phyloP scores from a whole-genome alignment of 2,113 vertebrate genomes.

The Campylorhamphus procurvoides region DNA sequence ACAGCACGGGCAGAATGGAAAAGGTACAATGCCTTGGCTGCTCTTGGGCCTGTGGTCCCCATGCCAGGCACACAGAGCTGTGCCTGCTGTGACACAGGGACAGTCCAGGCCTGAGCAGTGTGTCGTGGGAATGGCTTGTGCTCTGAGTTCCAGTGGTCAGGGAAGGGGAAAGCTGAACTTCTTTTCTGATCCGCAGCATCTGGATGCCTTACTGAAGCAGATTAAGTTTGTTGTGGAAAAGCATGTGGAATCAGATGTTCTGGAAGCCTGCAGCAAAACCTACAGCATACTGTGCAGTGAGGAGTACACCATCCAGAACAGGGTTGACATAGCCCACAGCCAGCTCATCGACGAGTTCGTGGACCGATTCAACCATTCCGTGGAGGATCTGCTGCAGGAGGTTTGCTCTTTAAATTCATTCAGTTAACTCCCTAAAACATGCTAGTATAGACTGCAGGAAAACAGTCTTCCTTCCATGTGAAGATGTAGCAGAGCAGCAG shows the following conservation, averaged over 20 bases:
- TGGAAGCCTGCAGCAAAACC: conserved; percentile 98
- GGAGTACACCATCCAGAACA: conserved; percentile 99
- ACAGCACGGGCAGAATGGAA: conserved; percentile 98
- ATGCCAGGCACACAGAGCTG: neutral
- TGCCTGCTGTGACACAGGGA: neutral
- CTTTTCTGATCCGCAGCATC: conserved; percentile 78
- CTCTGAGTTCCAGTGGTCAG: neutral
- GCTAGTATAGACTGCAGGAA: neutral
- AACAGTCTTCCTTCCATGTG: neutral
- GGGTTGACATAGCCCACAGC: conserved; percentile 96
- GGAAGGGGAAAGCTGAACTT: conserved; percentile 12
- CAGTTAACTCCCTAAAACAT: neutral
- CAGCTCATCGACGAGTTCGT: conserved; percentile 98
- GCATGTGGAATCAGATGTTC: conserved; percentile 93
- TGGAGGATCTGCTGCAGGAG: conserved; percentile 97
- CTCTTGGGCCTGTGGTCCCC: neutral
- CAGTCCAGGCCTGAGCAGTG: neutral
- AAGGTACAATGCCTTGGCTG: conserved; percentile 77
- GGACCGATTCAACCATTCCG: conserved; percentile 93
- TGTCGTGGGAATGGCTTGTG: neutral
- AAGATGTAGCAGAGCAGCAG: neutral
- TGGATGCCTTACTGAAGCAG: conserved; percentile 96
- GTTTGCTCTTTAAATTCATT: conserved; percentile 63
- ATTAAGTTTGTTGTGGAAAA: conserved; percentile 98
- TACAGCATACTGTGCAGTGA: conserved; percentile 99